A percentile compares a stretch with the other conserved stretches of the same genome.
Conservation (phyloP, 2,113 vertebrate species). For the Varanus salvator region DNA sequence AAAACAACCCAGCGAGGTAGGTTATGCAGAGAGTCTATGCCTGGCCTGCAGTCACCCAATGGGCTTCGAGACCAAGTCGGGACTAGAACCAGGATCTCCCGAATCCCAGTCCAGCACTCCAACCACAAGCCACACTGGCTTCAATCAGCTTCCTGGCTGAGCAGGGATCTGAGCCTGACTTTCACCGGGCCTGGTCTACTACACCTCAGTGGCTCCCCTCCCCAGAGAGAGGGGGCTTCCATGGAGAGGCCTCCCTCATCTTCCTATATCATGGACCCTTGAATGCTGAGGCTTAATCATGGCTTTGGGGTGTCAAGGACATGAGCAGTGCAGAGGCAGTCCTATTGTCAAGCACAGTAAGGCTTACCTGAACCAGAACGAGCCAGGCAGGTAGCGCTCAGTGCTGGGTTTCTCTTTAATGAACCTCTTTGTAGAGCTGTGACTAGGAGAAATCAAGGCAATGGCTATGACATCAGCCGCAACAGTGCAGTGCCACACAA, state of each 20-base stretch:
- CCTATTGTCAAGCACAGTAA: not conserved
- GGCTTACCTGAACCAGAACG: constrained; percentile 11
- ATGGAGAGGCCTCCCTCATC: not conserved
- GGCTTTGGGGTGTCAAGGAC: not conserved
- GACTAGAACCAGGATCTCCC: too few relatives aligned
- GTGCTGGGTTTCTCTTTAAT: constrained; percentile 57
- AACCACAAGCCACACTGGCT: not conserved
- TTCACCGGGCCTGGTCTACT: not conserved
- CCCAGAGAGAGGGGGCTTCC: not conserved
- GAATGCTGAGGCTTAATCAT: not conserved
- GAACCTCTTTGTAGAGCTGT: constrained; percentile 71
- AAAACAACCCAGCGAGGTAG: too few relatives aligned
- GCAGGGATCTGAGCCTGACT: too few relatives aligned
- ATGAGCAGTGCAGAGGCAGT: not conserved
- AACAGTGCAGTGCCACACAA: not conserved
- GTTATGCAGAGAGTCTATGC: too few relatives aligned
- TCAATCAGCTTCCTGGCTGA: not conserved
- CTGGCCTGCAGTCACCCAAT: too few relatives aligned
- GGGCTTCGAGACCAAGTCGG: too few relatives aligned
- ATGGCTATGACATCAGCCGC: not conserved
- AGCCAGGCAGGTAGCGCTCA: not conserved
- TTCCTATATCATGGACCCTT: too few relatives aligned
- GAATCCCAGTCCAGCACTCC: too few relatives aligned
- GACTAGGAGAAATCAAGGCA: constrained; percentile 24
- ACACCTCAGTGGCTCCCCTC: not conserved